Evolutionary conservation across 1,140 invertebrate genomes (phyloP), one percentile per base, ranked within the genome.

Genomic region (Adelges cooleyi): DNA sequence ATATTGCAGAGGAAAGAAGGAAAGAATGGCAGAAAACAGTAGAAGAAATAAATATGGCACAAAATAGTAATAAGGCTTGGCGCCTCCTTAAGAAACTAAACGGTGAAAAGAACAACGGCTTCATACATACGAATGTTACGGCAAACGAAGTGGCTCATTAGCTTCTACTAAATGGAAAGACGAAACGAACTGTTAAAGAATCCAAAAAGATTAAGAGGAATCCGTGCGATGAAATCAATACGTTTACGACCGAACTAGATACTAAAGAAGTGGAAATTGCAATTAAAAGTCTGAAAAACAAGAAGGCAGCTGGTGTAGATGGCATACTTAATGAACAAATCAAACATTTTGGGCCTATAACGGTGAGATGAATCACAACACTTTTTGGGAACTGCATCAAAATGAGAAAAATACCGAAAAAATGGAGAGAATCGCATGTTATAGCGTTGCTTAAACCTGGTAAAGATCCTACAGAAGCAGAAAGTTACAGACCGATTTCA

Each of bases 381-480:
- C 36, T 62, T 3, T 25, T 40, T 13, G 33, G 33, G n/a, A 62
- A 44, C 36, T 62, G 36, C 23, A 40, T 62, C n/a, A 40, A 23
- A 40, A 40, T 17, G n/a, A 65, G 18, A 25, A 48, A 65, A 36
- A 65, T 65, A 50, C 22, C 38, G 27, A 33, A 42, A 33, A 40
- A 38, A 9, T 68, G 68, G 66, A 67, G 68, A 53, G 46, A 67
- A 33, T 53, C 66, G 22, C 27, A 49, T 11, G 68, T 68, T 11
- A 46, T 67, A 51, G 68, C 68, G 10, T 25, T 68, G 33, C 54
- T 65, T 11, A 68, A 68, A 68, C 66, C 68, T n/a, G 68, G 68
- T 22, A 68, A 68, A n/a, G 66, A 67, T 15, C 66, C 68, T 20
- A 42, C 23, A 17, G 40, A 48, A 8, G 46, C 46, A 48, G 23